These are phyloP conservation scores for Chrysomela aeneicollis DNA, from an alignment of 2,888 invertebrate genomes.

Conservation along the genomic window DNA sequence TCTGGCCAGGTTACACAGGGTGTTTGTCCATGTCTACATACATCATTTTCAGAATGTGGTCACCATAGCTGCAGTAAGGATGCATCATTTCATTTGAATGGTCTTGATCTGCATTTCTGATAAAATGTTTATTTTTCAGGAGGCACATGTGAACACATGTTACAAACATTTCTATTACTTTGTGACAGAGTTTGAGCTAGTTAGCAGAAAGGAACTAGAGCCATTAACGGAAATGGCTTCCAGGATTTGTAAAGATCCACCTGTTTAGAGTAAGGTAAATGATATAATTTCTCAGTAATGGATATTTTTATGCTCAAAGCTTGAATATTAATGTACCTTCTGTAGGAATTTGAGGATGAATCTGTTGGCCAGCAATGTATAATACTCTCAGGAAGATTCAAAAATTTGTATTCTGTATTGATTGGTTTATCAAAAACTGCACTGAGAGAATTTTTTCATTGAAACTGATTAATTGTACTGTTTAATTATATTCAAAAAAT, in stretches of 20 bases:
- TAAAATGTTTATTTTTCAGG: conserved; percentile 63
- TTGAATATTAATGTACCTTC: background rate
- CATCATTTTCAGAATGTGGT: conserved; percentile 92
- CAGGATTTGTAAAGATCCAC: conserved; percentile 72
- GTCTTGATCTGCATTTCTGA: background rate
- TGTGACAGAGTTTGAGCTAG: conserved; percentile 84
- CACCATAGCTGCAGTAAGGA: conserved; percentile 84
- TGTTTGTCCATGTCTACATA: conserved; percentile 94
- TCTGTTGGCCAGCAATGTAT: background rate
- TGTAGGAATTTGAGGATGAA: conserved; percentile 8
- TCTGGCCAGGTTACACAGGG: conserved; percentile 84
- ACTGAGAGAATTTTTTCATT: too few relatives aligned
- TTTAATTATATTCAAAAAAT: too few relatives aligned
- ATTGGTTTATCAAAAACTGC: too few relatives aligned
- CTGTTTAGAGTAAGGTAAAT: conserved; percentile 7
- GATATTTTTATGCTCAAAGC: conserved; percentile 12
- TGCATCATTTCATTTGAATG: too few relatives aligned
- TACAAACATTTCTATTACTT: conserved; percentile 96
- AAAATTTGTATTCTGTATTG: too few relatives aligned
- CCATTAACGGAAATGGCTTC: conserved; percentile 81
- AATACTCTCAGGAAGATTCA: too few relatives aligned
- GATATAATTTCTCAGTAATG: background rate
- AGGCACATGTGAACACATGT: conserved; percentile 92
- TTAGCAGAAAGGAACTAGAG: conserved; percentile 84
- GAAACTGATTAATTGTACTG: too few relatives aligned